These are phyloP conservation scores for Prunella strophiata DNA, from an alignment of 2,797 vertebrate species.

Conservation along the genomic window DNA sequence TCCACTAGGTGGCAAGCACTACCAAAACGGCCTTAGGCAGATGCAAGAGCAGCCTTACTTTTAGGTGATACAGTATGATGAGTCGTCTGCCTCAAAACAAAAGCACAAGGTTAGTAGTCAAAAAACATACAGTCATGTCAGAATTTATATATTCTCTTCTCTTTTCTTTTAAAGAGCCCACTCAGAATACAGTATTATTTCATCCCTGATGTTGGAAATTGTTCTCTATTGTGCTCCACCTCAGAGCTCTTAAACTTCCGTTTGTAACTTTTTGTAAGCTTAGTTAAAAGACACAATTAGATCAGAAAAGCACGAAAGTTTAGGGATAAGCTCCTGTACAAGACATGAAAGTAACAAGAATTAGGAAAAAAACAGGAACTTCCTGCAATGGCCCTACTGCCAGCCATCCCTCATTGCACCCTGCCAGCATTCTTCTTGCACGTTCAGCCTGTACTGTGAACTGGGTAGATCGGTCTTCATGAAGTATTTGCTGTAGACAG, in stretches of 20 bases:
- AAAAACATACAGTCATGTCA: not conserved
- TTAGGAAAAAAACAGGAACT: not conserved
- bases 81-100: not conserved
- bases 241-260: not conserved
- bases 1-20: slow-evolving; percentile 76
- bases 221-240: not conserved
- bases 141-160: not conserved
- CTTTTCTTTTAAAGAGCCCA: not conserved
- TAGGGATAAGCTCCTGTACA: not conserved
- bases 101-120: not conserved
- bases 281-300: not conserved
- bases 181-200: not conserved
- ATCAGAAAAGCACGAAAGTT: not conserved
- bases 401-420: not conserved
- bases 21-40: not conserved
- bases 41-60: not conserved
- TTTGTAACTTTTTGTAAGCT: not conserved
- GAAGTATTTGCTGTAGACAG: not conserved
- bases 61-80: not conserved
- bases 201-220: not conserved
- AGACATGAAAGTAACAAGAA: not conserved
- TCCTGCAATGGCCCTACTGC: not conserved
- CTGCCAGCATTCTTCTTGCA: not conserved
- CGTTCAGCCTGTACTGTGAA: not conserved
- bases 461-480: not conserved